A percentile compares a stretch with the other conserved stretches of the same genome.
phyloP scores from a whole-genome alignment of 2,113 vertebrate species.

The Cettia cetti region DNA sequence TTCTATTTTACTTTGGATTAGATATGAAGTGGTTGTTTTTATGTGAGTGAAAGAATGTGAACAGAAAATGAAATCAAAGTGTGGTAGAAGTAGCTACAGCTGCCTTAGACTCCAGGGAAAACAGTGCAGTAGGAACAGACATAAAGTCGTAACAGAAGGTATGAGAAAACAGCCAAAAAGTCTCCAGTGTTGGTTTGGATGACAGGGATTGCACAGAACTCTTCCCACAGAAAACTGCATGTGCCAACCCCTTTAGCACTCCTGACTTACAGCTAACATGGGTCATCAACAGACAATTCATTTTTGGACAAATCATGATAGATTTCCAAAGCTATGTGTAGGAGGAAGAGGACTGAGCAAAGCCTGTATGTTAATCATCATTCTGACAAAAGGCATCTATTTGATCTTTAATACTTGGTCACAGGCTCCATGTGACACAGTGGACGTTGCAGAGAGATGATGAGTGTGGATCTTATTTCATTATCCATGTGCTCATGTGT shows the following conservation, averaged over 20 bases:
- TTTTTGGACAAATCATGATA: slow-evolving; percentile 19
- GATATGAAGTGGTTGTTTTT: not conserved
- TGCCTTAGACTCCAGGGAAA: not conserved
- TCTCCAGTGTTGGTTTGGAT: not conserved
- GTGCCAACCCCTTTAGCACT: not conserved
- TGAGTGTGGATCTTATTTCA: slow-evolving; percentile 35
- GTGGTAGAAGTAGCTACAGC: not conserved
- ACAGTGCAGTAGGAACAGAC: not conserved
- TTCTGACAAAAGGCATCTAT: slow-evolving; percentile 18
- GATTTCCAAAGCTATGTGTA: slow-evolving; percentile 18
- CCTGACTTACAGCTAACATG: not conserved
- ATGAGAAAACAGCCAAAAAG: slow-evolving; percentile 8
- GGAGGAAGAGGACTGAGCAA: slow-evolving; percentile 24
- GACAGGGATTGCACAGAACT: not conserved
- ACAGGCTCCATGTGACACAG: not conserved
- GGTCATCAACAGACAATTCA: slow-evolving; percentile 41
- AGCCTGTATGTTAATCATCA: slow-evolving; percentile 31
- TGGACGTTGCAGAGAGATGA: slow-evolving; percentile 37
- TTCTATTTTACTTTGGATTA: not conserved
- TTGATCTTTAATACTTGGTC: slow-evolving; percentile 24
- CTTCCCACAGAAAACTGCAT: slow-evolving; percentile 29
- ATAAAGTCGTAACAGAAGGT: not conserved
- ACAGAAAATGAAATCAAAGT: not conserved
- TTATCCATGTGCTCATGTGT: slow-evolving; percentile 36
- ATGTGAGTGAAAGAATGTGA: not conserved